Conservation (phyloP, 2,888 invertebrate species). For the Stenurella melanura region DNA sequence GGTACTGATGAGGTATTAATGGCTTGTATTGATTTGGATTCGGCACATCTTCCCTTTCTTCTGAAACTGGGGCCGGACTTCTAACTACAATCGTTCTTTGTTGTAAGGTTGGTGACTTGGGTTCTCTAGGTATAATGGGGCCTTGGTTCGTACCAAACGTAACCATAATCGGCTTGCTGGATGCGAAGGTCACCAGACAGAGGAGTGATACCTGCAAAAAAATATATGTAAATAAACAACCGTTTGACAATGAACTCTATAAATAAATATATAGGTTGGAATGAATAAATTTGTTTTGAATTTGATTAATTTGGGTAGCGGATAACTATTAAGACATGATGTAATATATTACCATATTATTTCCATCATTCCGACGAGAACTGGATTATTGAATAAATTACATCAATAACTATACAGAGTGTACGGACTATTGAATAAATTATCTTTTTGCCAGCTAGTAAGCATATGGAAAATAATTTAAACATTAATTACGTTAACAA, state of each 20-base stretch:
- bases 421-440: too few relatives aligned
- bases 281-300: slow-evolving; percentile 12
- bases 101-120: slow-evolving; percentile 51
- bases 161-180: slow-evolving; percentile 70
- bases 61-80: slow-evolving; percentile 67
- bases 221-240: slow-evolving; percentile 45
- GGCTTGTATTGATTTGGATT: slow-evolving; percentile 69
- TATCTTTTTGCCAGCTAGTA: too few relatives aligned
- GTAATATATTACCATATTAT: slow-evolving; percentile 12
- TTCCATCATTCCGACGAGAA: not conserved
- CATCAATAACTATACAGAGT: not conserved
- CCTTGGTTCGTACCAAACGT: slow-evolving; percentile 71
- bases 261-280: slow-evolving; percentile 13
- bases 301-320: slow-evolving; percentile 11
- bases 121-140: slow-evolving; percentile 67
- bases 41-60: slow-evolving; percentile 68
- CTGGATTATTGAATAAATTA: slow-evolving; percentile 5
- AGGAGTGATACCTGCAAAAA: slow-evolving; percentile 65
- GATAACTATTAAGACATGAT: not conserved
- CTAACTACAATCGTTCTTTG: slow-evolving; percentile 54
- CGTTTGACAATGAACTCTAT: slow-evolving; percentile 48
- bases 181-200: slow-evolving; percentile 62
- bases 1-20: slow-evolving; percentile 67
- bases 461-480: too few relatives aligned
- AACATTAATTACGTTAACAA: too few relatives aligned